phyloP scores from a whole-genome alignment of 1,140 invertebrate species.

The Lasioglossum baleicum region DNA sequence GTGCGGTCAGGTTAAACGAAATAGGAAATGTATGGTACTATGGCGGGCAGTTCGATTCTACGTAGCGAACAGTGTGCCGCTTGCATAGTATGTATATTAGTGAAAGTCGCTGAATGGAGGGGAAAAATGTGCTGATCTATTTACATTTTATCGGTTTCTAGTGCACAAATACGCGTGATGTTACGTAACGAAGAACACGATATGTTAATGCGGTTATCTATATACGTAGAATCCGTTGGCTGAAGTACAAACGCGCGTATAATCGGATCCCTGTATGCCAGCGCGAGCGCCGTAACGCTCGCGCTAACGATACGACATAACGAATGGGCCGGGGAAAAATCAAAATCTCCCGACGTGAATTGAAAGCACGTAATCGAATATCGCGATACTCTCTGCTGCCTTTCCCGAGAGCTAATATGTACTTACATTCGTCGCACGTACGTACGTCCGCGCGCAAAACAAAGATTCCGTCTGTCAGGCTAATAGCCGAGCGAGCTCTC shows the following conservation, averaged over 20 bases:
- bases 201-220: conserved; percentile 46
- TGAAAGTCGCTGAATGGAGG: conserved; percentile 62
- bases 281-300: too few species aligned
- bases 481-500: neutral
- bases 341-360: too few species aligned
- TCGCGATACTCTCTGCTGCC: too few species aligned
- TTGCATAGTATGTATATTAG: conserved; percentile 62
- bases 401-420: too few species aligned
- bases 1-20: conserved; percentile 52
- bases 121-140: conserved; percentile 69
- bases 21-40: conserved; percentile 48
- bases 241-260: conserved; percentile 1
- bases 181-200: conserved; percentile 64
- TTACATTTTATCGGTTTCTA: conserved; percentile 71
- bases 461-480: neutral
- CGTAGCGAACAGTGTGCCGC: conserved; percentile 31
- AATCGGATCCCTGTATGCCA: too few species aligned
- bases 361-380: too few species aligned
- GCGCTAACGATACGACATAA: too few species aligned
- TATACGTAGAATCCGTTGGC: conserved; percentile 20
- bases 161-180: conserved; percentile 44
- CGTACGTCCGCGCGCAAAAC: too few species aligned
- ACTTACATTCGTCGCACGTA: neutral
- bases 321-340: too few species aligned
- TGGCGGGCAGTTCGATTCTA: conserved; percentile 21